A percentile compares a stretch with the other conserved stretches of the same genome.
phyloP scores from a whole-genome alignment of 2,113 vertebrate genomes.

The Romanogobio albipinnatus region DNA sequence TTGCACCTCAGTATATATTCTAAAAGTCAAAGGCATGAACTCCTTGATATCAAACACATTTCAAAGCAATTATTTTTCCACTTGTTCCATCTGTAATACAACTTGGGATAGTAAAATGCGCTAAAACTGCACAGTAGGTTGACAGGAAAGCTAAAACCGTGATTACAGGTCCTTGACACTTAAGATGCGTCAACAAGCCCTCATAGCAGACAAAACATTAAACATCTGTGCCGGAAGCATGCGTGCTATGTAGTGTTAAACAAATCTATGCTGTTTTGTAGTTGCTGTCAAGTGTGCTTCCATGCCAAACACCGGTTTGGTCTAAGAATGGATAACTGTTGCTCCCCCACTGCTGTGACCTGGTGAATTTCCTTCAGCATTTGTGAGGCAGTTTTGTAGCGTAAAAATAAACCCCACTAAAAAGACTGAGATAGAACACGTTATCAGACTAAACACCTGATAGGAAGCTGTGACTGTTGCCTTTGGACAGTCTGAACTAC shows the following conservation, averaged over 20 bases:
- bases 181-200: conserved; percentile 40
- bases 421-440: conserved; percentile 12
- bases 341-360: background rate
- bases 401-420: background rate
- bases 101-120: background rate
- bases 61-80: background rate
- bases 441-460: conserved; percentile 28
- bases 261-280: conserved; percentile 2
- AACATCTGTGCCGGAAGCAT: conserved; percentile 57
- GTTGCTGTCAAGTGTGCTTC: background rate
- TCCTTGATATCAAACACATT: background rate
- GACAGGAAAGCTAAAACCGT: background rate
- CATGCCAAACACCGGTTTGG: background rate
- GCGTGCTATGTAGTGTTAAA: conserved; percentile 31
- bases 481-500: background rate
- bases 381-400: background rate
- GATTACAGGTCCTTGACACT: conserved; percentile 40
- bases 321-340: background rate
- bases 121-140: background rate
- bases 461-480: conserved; percentile 22
- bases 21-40: background rate
- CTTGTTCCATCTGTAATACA: background rate
- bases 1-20: background rate
- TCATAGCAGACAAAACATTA: conserved; percentile 58
- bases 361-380: background rate